These are phyloP conservation scores for Apamea crenata DNA, from an alignment of 2,888 invertebrate species.

Conservation along the genomic window DNA sequence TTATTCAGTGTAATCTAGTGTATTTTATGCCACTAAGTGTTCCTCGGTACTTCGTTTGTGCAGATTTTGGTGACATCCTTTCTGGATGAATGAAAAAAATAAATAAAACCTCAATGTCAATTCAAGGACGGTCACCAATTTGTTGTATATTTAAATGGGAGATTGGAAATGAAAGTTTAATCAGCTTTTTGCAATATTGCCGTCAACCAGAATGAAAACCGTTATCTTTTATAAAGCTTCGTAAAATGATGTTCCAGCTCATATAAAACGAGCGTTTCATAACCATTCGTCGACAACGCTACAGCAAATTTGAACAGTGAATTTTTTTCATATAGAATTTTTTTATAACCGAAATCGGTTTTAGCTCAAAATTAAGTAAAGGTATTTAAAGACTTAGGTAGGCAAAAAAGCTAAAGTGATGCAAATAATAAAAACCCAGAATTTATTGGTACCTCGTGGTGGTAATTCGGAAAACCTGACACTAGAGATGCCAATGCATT, in stretches of 20 bases:
- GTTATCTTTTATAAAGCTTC: slow-evolving; percentile 29
- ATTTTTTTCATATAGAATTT: not conserved
- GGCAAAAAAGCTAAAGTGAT: not conserved
- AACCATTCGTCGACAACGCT: not conserved
- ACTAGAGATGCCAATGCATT: no score
- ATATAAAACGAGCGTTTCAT: slow-evolving; percentile 17
- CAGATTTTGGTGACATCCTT: no score
- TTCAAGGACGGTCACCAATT: not conserved
- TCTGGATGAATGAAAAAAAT: not conserved
- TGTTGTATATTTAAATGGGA: slow-evolving; percentile 1
- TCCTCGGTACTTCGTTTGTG: no score
- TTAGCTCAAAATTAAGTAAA: not conserved
- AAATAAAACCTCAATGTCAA: not conserved
- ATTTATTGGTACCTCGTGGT: no score
- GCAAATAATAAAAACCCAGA: not conserved
- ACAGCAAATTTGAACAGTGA: not conserved
- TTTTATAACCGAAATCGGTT: not conserved
- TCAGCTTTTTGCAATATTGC: slow-evolving; percentile 25
- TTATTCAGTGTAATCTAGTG: no score
- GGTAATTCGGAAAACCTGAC: no score
- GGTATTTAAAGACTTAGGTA: not conserved
- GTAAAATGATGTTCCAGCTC: slow-evolving; percentile 25
- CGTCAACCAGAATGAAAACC: slow-evolving; percentile 1
- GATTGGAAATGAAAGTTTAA: slow-evolving; percentile 27
- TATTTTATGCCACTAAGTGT: no score